These are phyloP conservation scores for Agrotis ipsilon DNA, from an alignment of 2,888 invertebrate genomes.

Conservation along the genomic window DNA sequence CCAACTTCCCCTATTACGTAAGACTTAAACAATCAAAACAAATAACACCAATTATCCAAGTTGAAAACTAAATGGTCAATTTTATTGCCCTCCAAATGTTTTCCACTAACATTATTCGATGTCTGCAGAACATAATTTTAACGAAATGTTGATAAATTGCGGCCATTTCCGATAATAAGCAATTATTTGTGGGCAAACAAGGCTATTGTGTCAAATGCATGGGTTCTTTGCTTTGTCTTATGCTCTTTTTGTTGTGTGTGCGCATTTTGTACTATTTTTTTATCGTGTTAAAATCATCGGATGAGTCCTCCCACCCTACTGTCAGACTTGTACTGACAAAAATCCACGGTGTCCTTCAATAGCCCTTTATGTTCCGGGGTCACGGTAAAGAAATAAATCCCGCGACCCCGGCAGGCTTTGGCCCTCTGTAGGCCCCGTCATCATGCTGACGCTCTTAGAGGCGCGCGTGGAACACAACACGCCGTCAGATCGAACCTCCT, in stretches of 20 bases:
- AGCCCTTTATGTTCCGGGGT: too few relatives aligned
- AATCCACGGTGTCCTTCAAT: too few relatives aligned
- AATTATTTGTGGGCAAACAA: constrained; percentile 54
- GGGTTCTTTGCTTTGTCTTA: constrained; percentile 30
- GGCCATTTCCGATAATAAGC: constrained; percentile 54
- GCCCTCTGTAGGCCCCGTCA: too few relatives aligned
- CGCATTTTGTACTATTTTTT: neutral
- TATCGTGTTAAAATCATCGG: too few relatives aligned
- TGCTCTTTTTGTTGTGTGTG: constrained; percentile 9
- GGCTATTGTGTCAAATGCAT: constrained; percentile 37
- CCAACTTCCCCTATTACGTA: too few relatives aligned
- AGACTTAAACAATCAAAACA: constrained; percentile 6
- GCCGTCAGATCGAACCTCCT: too few relatives aligned
- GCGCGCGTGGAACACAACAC: too few relatives aligned
- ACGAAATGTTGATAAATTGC: constrained; percentile 56
- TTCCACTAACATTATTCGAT: constrained; percentile 38
- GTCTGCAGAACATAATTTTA: constrained; percentile 47
- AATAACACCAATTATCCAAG: constrained; percentile 37
- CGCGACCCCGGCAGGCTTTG: too few relatives aligned
- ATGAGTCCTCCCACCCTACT: too few relatives aligned
- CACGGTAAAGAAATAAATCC: too few relatives aligned
- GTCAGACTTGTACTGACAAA: too few relatives aligned
- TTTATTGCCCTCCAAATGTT: constrained; percentile 40
- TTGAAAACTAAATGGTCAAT: constrained; percentile 33
- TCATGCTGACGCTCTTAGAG: too few relatives aligned